Evolutionary conservation across 2,113 vertebrate species (phyloP).

Genomic region (Ptilorrhoa leucosticta): DNA sequence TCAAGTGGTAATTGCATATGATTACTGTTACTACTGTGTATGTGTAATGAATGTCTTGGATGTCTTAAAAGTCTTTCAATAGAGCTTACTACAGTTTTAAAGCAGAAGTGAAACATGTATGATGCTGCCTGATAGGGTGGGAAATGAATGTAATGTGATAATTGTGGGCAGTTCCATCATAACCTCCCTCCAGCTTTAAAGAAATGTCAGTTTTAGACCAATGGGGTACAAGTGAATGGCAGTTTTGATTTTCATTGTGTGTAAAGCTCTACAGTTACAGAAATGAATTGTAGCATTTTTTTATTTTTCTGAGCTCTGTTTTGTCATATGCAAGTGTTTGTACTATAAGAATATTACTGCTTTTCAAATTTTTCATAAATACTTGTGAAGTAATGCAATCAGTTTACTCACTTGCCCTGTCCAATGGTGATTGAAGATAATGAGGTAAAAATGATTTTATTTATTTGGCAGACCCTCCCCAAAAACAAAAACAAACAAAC

Average conservation of each 20-base stretch:
- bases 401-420: slow-evolving; percentile 62
- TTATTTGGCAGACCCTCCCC: slow-evolving; percentile 66
- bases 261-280: slow-evolving; percentile 6
- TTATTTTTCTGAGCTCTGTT: not conserved
- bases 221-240: not conserved
- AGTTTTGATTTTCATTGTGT: not conserved
- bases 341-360: slow-evolving; percentile 49
- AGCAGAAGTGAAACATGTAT: not conserved
- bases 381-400: slow-evolving; percentile 49
- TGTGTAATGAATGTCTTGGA: not conserved
- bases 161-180: not conserved
- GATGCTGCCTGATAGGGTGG: not conserved
- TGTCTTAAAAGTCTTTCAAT: not conserved
- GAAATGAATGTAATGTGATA: not conserved
- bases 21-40: not conserved
- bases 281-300: not conserved
- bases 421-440: slow-evolving; percentile 65
- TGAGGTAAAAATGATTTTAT: slow-evolving; percentile 68
- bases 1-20: not conserved
- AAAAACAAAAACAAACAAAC: slow-evolving; percentile 69
- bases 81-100: not conserved
- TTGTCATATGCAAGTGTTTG: slow-evolving; percentile 30
- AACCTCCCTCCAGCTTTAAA: not conserved
- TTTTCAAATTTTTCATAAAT: slow-evolving; percentile 49
- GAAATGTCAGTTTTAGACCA: not conserved